These are phyloP conservation scores for Actinernus sp. DNA, from an alignment of 92 coral and sea anemone genomes.

Conservation along the genomic window DNA sequence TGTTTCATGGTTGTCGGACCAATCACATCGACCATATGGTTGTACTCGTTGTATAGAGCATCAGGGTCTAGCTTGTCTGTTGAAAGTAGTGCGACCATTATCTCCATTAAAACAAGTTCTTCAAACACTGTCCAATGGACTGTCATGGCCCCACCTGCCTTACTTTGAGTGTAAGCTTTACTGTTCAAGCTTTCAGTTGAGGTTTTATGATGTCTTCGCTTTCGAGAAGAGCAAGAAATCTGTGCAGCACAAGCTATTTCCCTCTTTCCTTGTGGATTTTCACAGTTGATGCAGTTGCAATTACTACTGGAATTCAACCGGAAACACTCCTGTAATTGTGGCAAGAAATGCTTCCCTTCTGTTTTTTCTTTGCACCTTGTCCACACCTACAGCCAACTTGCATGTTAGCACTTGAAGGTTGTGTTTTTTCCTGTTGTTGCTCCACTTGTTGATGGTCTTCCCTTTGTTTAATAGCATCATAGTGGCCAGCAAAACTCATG, in stretches of 20 bases:
- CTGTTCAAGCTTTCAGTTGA: conserved; percentile 47
- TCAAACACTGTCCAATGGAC: conserved; percentile 75
- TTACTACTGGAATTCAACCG: conserved; percentile 30
- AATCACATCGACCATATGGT: conserved; percentile 25
- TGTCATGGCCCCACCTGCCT: conserved; percentile 60
- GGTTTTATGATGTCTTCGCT: conserved; percentile 48
- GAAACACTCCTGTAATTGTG: conserved; percentile 51
- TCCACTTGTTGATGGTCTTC: conserved; percentile 31
- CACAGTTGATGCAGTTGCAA: conserved; percentile 60
- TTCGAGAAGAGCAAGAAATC: conserved; percentile 36
- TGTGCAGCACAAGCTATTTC: conserved; percentile 1
- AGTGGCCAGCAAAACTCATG: conserved; percentile 62
- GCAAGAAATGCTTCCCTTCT: conserved; percentile 38
- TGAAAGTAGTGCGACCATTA: conserved; percentile 39
- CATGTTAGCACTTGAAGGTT: conserved; percentile 14
- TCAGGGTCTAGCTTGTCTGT: conserved; percentile 33
- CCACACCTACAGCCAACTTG: conserved; percentile 53
- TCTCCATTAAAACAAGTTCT: conserved; percentile 56
- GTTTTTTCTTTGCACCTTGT: conserved; percentile 63
- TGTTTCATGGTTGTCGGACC: conserved; percentile 20
- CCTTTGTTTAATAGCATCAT: conserved; percentile 44
- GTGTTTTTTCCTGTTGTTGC: conserved; percentile 9
- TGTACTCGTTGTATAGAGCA: conserved; percentile 38
- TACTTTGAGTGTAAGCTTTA: conserved; percentile 25
- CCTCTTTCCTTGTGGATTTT: conserved; percentile 54